phyloP scores from a whole-genome alignment of 2,888 invertebrate genomes.

The Hirudinaria manillensis region DNA sequence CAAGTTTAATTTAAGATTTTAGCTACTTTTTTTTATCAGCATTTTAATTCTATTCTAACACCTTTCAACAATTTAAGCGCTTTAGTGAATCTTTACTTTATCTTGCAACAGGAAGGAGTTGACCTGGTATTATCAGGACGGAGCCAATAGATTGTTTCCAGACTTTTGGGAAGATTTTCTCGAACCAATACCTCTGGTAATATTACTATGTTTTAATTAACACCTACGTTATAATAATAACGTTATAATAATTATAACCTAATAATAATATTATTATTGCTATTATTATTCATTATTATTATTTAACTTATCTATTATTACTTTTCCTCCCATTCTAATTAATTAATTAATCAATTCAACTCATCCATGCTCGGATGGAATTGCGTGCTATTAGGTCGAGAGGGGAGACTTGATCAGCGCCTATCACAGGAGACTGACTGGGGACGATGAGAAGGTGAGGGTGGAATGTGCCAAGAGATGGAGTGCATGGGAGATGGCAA shows the following conservation, averaged over 20 bases:
- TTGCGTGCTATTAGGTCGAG: slow-evolving; percentile 42
- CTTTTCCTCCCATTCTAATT: no score
- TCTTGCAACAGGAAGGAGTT: slow-evolving; percentile 44
- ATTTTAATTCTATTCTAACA: no score
- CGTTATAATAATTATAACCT: no score
- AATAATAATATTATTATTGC: no score
- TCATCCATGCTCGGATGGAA: no score
- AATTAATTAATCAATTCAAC: not conserved
- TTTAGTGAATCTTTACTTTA: no score
- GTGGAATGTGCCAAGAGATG: slow-evolving; percentile 45
- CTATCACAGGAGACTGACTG: slow-evolving; percentile 47
- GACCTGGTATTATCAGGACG: slow-evolving; percentile 50
- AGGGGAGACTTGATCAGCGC: slow-evolving; percentile 46
- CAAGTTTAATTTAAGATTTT: no score
- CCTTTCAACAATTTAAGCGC: no score
- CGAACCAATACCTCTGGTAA: slow-evolving; percentile 47
- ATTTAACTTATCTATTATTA: no score
- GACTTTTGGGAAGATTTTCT: slow-evolving; percentile 48
- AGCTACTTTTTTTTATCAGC: no score
- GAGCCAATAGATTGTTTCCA: slow-evolving; percentile 47
- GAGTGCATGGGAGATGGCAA: slow-evolving; percentile 49
- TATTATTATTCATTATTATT: no score
- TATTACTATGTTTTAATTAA: not conserved
- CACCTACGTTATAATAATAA: no score
- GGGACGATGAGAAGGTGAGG: slow-evolving; percentile 42